Base-by-base conservation (phyloP, 1,140 invertebrate species). In the Euborellia annulipes region DNA sequence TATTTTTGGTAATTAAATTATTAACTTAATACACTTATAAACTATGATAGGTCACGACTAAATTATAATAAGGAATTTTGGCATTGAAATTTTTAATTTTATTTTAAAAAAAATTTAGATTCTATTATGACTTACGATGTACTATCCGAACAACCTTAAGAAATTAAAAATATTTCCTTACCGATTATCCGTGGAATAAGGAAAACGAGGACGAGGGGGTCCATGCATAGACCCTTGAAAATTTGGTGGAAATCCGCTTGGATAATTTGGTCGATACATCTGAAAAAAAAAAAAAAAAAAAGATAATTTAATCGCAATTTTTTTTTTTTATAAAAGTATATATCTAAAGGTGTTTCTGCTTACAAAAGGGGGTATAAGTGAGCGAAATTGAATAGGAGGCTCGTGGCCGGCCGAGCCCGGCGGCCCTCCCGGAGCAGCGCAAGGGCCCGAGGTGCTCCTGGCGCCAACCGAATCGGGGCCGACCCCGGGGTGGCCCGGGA, bases 351-450 rank as follows among this genome's bases (percentile, higher is more conserved):
- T n/a, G n/a, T n/a, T n/a, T n/a, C 4, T 27, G 69, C 73, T 60
- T 62, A 78, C 77, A 67, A 82, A 82, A 53, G 75, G 73, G 56
- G 82, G 80, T 65, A 85, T 76, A 56, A 86, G 75, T 50, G 75
- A 73, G 58, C 78, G 70, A 60, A 75, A 82, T 49, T 78, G 23
- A 11, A 6, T 27, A 27, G 23, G 4, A 6, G 23, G 3, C 14
- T 22, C 40, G 41, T 70, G 76, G 73, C 75, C 76, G 70, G 54
- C 77, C 72, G 65, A 78, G 76, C 57, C 74, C 73, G 61, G 62
- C 51, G 48, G 64, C 64, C 62, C 66, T 57, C 58, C 55, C 57
- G 62, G 64, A 58, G 48, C 27, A 43, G 40, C 53, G 53, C 60
- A 65, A 48, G 60, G 66, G 66, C 55, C 68, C 68, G 59, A 69